phyloP scores from a whole-genome alignment of 2,797 vertebrate species.

The Lacerta viridis region DNA sequence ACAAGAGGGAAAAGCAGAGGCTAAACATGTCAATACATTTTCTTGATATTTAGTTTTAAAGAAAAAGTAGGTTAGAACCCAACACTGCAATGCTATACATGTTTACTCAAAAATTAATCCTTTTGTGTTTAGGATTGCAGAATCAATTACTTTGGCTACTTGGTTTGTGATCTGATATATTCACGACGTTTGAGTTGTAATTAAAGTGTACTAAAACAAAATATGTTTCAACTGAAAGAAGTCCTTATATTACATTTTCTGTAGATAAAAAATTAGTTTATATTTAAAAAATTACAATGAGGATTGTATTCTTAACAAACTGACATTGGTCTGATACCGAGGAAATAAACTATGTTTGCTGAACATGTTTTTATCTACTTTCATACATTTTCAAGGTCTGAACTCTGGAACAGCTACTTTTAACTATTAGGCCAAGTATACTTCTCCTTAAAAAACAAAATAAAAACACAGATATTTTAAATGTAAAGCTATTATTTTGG shows the following conservation, averaged over 20 bases:
- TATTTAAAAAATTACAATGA: not conserved
- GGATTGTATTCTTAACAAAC: conserved; percentile 16
- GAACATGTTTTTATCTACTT: not conserved
- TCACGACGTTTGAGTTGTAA: not conserved
- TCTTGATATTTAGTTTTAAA: conserved; percentile 1
- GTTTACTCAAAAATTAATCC: not conserved
- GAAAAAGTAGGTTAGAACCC: not conserved
- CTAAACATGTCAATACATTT: not conserved
- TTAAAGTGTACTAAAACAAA: not conserved
- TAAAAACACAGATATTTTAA: not conserved
- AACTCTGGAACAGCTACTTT: not conserved
- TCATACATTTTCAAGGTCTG: not conserved
- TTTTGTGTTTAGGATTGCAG: not conserved
- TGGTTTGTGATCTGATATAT: not conserved
- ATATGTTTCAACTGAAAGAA: not conserved
- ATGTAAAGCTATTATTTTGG: conserved; percentile 59
- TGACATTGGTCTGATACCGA: not conserved
- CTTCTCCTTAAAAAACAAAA: not conserved
- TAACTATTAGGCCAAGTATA: conserved; percentile 26
- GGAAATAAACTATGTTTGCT: not conserved
- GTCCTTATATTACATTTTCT: not conserved
- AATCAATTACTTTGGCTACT: not conserved
- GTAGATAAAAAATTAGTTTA: not conserved
- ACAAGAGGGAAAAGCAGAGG: not conserved
- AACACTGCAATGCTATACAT: not conserved